A percentile compares a stretch with the other conserved stretches of the same genome.
Evolutionary conservation across 2,113 vertebrate species (phyloP).

Genomic region (Bothrops jararaca): DNA sequence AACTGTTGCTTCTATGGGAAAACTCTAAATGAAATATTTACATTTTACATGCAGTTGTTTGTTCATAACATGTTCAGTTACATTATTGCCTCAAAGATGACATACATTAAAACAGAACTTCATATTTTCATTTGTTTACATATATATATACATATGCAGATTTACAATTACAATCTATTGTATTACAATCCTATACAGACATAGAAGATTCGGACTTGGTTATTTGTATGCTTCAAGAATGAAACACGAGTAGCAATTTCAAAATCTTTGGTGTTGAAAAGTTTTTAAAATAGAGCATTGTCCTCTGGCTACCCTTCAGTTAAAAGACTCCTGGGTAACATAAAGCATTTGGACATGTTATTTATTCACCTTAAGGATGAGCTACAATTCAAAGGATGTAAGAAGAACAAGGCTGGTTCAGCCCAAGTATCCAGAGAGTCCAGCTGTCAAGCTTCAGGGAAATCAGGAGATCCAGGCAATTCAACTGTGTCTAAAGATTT

Average conservation of each 20-base stretch:
- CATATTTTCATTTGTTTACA: background rate
- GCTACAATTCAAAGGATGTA: constrained; percentile 4
- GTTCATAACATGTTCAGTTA: background rate
- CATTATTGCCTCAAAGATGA: background rate
- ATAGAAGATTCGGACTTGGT: background rate
- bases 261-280: background rate
- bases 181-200: background rate
- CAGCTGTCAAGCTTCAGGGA: background rate
- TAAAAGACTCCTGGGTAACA: background rate
- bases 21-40: background rate
- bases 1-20: background rate
- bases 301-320: background rate
- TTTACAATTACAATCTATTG: background rate
- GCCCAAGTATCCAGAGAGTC: background rate
- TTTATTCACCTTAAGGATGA: background rate
- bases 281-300: background rate
- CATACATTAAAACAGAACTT: background rate
- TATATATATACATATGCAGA: background rate
- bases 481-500: background rate
- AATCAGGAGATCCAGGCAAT: background rate
- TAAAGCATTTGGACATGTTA: background rate
- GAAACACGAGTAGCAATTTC: background rate
- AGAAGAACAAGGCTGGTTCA: background rate
- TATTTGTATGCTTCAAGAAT: background rate
- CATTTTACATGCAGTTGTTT: background rate